Conservation (phyloP, 2,113 vertebrate genomes). For the Varanus salvator region DNA sequence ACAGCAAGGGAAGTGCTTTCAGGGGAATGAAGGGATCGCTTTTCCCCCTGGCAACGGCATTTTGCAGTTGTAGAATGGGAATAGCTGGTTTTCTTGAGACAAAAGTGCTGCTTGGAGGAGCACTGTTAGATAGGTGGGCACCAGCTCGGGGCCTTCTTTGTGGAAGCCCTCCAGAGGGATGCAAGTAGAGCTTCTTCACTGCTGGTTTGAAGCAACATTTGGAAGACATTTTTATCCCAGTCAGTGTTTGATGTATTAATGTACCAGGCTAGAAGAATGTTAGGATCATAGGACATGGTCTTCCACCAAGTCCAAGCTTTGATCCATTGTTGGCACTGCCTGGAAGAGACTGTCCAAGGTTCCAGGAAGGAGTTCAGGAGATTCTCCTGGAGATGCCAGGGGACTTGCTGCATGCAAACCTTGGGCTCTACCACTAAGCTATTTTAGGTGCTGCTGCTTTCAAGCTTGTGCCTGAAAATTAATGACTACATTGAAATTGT, state of each 20-base stretch:
- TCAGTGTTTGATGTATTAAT: neutral
- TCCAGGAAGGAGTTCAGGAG: no score
- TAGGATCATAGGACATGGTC: no score
- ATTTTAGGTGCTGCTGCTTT: no score
- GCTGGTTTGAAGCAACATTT: neutral
- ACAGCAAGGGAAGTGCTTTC: neutral
- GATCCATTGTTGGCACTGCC: no score
- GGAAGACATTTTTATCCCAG: neutral
- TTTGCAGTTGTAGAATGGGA: neutral
- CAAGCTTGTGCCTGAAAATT: no score
- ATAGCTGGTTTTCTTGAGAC: neutral
- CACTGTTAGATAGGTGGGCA: neutral
- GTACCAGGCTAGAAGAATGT: neutral
- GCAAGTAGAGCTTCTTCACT: neutral
- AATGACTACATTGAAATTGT: no score
- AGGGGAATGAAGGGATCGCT: neutral
- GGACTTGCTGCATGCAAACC: no score
- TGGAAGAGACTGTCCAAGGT: no score
- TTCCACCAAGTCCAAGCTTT: no score
- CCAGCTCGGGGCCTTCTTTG: neutral
- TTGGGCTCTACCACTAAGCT: no score
- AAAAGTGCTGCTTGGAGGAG: neutral
- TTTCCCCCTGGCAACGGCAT: neutral
- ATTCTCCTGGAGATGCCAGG: no score
- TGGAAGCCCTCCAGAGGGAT: neutral